These are phyloP conservation scores for Chironomus tepperi DNA, from an alignment of 1,140 invertebrate species.

Conservation along the genomic window DNA sequence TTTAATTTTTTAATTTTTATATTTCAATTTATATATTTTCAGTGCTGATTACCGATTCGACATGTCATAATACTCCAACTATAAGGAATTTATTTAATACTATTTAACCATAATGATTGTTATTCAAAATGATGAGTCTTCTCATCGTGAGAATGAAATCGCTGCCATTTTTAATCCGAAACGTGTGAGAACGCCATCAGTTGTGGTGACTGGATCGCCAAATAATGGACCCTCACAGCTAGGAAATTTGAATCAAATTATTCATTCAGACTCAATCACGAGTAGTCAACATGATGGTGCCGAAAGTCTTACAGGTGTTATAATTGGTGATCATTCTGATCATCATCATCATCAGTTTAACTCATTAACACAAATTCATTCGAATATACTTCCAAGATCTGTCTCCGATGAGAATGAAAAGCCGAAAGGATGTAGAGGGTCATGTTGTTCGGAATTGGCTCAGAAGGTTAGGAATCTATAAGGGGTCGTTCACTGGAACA, in stretches of 20 bases:
- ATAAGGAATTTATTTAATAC: not conserved
- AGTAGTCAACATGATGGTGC: constrained; percentile 46
- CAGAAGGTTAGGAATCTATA: constrained; percentile 46
- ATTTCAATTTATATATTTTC: too few species aligned
- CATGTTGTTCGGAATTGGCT: constrained; percentile 60
- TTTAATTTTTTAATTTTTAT: too few species aligned
- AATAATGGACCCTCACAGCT: constrained; percentile 45
- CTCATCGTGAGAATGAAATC: constrained; percentile 52
- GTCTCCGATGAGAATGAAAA: constrained; percentile 32
- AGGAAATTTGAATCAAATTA: constrained; percentile 40
- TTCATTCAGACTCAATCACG: constrained; percentile 48
- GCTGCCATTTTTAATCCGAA: constrained; percentile 67
- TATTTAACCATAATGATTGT: constrained; percentile 1
- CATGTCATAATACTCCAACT: not conserved
- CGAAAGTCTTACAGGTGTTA: constrained; percentile 16
- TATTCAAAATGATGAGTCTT: not conserved
- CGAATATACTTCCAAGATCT: constrained; percentile 34
- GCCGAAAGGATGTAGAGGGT: constrained; percentile 47
- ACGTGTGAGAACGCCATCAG: constrained; percentile 57
- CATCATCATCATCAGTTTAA: constrained; percentile 19
- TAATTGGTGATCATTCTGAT: not conserved
- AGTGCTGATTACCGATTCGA: too few species aligned
- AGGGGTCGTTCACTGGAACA: too few species aligned
- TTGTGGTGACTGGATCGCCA: constrained; percentile 59
- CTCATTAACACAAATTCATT: constrained; percentile 29